Conservation (phyloP, 1,140 invertebrate genomes). For the Calliopsis andreniformis region DNA sequence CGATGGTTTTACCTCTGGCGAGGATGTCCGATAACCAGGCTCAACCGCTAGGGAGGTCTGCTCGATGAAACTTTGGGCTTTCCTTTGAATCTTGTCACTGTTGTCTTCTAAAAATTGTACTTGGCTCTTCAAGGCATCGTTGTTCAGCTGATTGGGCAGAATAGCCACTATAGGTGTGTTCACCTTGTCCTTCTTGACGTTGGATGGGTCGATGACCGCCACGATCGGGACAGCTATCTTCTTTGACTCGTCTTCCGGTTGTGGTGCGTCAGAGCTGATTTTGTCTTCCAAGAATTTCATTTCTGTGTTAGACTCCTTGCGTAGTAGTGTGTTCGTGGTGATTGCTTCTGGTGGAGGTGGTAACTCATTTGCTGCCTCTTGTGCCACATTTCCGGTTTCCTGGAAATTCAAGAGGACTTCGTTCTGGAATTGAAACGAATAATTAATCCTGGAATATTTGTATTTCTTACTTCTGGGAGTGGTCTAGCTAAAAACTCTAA, state of each 20-base stretch:
- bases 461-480: no score
- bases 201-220: constrained; percentile 50
- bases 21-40: constrained; percentile 18
- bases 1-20: constrained; percentile 41
- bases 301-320: neutral
- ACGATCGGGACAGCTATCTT: constrained; percentile 49
- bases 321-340: no score
- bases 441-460: no score
- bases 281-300: constrained; percentile 26
- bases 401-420: neutral
- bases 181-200: constrained; percentile 28
- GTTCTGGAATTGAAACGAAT: neutral
- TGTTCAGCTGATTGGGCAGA: constrained; percentile 3
- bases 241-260: constrained; percentile 11
- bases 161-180: constrained; percentile 43
- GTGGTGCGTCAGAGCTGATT: neutral
- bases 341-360: no score
- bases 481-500: no score
- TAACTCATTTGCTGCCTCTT: no score
- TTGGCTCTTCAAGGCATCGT: neutral
- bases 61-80: constrained; percentile 42
- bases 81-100: constrained; percentile 25
- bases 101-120: constrained; percentile 28
- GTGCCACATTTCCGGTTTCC: neutral
- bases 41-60: constrained; percentile 3